Percentiles rank a stretch among this genome's conserved stretches.
phyloP scores from a whole-genome alignment of 2,113 vertebrate genomes.

The Gasterosteus nipponicus region DNA sequence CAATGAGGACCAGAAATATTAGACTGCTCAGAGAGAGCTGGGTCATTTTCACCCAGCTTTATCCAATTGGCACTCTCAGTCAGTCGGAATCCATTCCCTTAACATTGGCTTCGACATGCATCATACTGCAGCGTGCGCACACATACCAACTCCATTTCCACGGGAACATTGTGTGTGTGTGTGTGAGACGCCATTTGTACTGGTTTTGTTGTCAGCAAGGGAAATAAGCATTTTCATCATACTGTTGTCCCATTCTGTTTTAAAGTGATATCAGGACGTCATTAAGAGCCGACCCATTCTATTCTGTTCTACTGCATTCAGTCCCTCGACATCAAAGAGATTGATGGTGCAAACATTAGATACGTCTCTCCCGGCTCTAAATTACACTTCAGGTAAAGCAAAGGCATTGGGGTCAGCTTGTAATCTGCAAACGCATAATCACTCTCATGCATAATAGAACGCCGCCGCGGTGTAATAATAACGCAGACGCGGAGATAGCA shows the following conservation, averaged over 20 bases:
- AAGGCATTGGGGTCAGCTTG: constrained; percentile 76
- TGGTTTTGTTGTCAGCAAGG: constrained; percentile 71
- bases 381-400: constrained; percentile 75
- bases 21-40: constrained; percentile 20
- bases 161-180: constrained; percentile 35
- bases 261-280: constrained; percentile 69
- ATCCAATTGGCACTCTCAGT: constrained; percentile 58
- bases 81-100: constrained; percentile 57
- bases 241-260: constrained; percentile 65
- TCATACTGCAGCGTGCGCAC: constrained; percentile 34
- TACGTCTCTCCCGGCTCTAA: constrained; percentile 60
- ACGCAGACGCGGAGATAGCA: constrained; percentile 60
- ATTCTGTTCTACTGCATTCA: constrained; percentile 51
- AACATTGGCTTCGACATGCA: constrained; percentile 52
- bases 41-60: constrained; percentile 56
- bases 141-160: constrained; percentile 45
- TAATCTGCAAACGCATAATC: constrained; percentile 74
- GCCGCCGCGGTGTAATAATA: constrained; percentile 50
- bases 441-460: constrained; percentile 75
- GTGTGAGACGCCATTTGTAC: constrained; percentile 54
- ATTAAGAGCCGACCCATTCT: constrained; percentile 63
- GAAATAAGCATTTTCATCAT: constrained; percentile 77
- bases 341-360: constrained; percentile 61
- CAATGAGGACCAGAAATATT: constrained; percentile 12
- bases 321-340: constrained; percentile 58